Conservation (phyloP, 2,797 vertebrate genomes). For the Silurus lanzhouensis region DNA sequence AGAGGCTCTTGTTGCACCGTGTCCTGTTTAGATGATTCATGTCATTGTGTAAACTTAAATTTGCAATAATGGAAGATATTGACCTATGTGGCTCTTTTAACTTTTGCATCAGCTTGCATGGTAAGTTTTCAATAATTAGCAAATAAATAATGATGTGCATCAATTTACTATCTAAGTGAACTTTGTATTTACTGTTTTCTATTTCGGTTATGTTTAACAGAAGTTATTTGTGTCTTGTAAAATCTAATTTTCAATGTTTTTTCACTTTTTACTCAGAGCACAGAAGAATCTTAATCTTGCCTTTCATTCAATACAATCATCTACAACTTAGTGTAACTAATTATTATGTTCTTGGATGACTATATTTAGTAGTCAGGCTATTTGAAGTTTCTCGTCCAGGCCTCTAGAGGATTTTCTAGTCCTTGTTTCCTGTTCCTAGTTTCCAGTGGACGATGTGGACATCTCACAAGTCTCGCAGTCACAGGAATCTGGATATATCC, state of each 20-base stretch:
- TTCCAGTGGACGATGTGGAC: neutral
- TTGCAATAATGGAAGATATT: conserved; percentile 25
- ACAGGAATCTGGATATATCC: neutral
- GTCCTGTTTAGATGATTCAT: conserved; percentile 10
- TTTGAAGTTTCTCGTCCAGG: neutral
- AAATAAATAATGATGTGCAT: neutral
- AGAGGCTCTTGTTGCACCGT: neutral
- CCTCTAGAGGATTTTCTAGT: neutral
- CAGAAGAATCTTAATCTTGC: neutral
- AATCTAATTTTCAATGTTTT: neutral
- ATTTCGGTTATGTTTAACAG: neutral
- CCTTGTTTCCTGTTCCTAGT: neutral
- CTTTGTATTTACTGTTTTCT: neutral
- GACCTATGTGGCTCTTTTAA: conserved; percentile 10
- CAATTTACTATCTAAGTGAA: too few species aligned
- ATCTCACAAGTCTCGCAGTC: neutral
- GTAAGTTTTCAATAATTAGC: conserved; percentile 32
- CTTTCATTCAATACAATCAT: neutral
- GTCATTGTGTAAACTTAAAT: neutral
- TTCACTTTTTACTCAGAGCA: neutral
- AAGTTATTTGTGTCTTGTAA: neutral
- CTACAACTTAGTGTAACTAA: neutral
- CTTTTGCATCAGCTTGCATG: conserved; percentile 13
- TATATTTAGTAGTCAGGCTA: neutral
- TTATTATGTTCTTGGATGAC: neutral